These are phyloP conservation scores for Epsilonema sp. DNA, from an alignment of 2,888 invertebrate species.

Conservation along the genomic window DNA sequence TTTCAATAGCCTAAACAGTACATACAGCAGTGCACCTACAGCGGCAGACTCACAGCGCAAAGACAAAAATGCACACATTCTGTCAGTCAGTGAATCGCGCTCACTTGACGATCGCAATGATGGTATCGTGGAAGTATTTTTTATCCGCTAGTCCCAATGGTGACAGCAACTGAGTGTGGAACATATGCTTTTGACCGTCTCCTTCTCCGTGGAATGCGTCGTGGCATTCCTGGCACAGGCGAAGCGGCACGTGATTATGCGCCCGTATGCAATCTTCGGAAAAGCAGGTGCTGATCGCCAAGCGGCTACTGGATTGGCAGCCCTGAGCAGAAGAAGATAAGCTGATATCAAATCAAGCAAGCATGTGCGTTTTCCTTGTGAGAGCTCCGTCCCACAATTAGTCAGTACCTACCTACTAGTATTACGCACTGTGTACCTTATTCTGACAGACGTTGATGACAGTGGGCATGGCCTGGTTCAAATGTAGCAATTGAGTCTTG, in stretches of 20 bases:
- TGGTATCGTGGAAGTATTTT: too few species aligned
- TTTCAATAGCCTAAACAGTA: constrained; percentile 51
- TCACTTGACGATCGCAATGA: too few species aligned
- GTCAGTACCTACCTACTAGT: neutral
- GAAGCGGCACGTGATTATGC: constrained; percentile 84
- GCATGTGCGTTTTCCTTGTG: neutral
- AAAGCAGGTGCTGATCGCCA: constrained; percentile 84
- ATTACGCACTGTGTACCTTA: too few species aligned
- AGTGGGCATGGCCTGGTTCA: constrained; percentile 24
- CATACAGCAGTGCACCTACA: too few species aligned
- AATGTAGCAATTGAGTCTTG: constrained; percentile 14
- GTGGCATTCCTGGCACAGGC: constrained; percentile 34
- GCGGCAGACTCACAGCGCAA: too few species aligned
- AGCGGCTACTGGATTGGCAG: constrained; percentile 69
- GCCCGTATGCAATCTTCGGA: constrained; percentile 87
- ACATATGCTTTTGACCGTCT: constrained; percentile 44
- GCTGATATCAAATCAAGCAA: neutral
- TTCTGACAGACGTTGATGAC: constrained; percentile 22
- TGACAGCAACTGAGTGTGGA: constrained; percentile 63
- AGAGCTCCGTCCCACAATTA: neutral
- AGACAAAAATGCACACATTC: too few species aligned
- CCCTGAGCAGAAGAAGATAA: constrained; percentile 41
- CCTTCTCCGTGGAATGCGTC: neutral
- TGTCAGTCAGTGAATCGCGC: too few species aligned
- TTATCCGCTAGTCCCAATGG: too few species aligned